These are phyloP conservation scores for Blera fallax DNA, from an alignment of 2,888 invertebrate species.

Conservation along the genomic window DNA sequence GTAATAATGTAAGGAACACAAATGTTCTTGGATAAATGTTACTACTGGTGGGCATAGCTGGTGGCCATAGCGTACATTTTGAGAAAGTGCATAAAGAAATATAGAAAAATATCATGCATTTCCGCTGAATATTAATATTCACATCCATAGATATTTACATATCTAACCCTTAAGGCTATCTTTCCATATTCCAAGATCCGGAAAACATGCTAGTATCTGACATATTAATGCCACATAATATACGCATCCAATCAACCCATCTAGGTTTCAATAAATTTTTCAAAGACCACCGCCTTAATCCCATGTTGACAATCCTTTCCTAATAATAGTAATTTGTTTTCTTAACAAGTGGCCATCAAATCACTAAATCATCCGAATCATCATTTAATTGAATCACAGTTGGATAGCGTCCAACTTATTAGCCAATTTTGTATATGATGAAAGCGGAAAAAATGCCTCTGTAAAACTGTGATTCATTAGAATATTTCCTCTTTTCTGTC, in stretches of 20 bases:
- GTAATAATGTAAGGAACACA: no score
- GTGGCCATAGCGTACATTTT: no score
- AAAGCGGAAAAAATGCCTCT: background rate
- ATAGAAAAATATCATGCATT: no score
- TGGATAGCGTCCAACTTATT: constrained; percentile 29
- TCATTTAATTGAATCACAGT: constrained; percentile 11
- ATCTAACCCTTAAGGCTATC: background rate
- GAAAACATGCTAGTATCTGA: background rate
- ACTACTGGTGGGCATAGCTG: no score
- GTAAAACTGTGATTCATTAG: background rate
- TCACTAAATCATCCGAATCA: constrained; percentile 8
- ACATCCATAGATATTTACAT: no score
- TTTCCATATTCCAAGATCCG: background rate
- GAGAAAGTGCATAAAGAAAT: no score
- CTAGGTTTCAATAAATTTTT: constrained; percentile 1
- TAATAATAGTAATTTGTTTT: constrained; percentile 9
- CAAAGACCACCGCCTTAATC: background rate
- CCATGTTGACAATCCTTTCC: constrained; percentile 6
- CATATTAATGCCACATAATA: background rate
- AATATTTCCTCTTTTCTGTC: background rate
- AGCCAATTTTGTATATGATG: background rate
- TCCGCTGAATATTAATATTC: no score
- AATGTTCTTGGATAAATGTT: no score
- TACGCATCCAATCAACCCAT: background rate
- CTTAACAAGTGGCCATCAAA: constrained; percentile 18